These are phyloP conservation scores for Eutrigla gurnardus DNA, from an alignment of 2,797 vertebrate genomes.

Conservation along the genomic window DNA sequence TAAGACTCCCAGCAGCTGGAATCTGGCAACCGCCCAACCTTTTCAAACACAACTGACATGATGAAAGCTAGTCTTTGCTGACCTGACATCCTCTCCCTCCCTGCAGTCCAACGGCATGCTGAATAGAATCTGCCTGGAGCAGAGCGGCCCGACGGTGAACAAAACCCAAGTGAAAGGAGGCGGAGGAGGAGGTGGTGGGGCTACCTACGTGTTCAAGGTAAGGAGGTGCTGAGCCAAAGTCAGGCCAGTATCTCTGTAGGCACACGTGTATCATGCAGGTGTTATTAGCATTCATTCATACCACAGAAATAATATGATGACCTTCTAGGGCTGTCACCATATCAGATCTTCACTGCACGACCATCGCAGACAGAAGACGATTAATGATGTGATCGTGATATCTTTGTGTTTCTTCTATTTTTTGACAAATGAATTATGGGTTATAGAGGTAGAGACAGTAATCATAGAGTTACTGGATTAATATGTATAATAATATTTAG, in stretches of 20 bases:
- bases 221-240: conserved; percentile 14
- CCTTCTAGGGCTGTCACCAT: too few relatives aligned
- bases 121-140: conserved; percentile 92
- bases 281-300: neutral
- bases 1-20: conserved; percentile 34
- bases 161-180: conserved; percentile 92
- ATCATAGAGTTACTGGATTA: too few relatives aligned
- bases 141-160: conserved; percentile 91
- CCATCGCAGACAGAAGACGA: too few relatives aligned
- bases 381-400: too few relatives aligned
- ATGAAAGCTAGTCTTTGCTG: conserved; percentile 30
- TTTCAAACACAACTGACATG: conserved; percentile 31
- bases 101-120: conserved; percentile 87
- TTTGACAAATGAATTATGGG: too few relatives aligned
- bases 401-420: too few relatives aligned
- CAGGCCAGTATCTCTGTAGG: neutral
- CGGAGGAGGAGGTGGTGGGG: conserved; percentile 94
- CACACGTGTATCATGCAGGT: neutral
- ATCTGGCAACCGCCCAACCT: conserved; percentile 21
- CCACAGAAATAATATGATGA: neutral
- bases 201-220: conserved; percentile 97
- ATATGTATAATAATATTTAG: too few relatives aligned
- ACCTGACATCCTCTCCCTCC: conserved; percentile 50
- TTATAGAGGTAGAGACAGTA: too few relatives aligned
- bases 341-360: too few relatives aligned